These are phyloP conservation scores for Magallana nippona DNA, from an alignment of 2,888 invertebrate genomes.

Conservation along the genomic window DNA sequence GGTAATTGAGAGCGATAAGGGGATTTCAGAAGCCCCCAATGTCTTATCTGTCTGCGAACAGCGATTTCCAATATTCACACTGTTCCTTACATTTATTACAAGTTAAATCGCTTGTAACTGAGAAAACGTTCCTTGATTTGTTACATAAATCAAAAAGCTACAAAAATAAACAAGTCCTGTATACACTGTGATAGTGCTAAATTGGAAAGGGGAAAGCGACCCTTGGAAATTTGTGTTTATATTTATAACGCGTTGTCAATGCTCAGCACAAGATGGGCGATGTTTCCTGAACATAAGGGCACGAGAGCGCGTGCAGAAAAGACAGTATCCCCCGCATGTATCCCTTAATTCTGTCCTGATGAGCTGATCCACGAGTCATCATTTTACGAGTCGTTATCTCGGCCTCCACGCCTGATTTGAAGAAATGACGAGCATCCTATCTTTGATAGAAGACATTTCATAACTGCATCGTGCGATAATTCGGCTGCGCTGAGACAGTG, in stretches of 20 bases:
- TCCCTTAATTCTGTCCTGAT: conserved; percentile 39
- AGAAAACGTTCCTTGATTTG: conserved; percentile 25
- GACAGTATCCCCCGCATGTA: conserved; percentile 25
- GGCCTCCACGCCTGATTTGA: conserved; percentile 52
- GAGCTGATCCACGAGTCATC: conserved; percentile 37
- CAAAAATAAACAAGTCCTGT: conserved; percentile 20
- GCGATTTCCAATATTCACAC: conserved; percentile 11
- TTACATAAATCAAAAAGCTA: conserved; percentile 12
- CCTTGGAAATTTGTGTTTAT: background rate
- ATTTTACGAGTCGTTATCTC: conserved; percentile 46
- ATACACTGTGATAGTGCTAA: background rate
- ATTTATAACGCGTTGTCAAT: background rate
- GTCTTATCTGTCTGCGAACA: conserved; percentile 21
- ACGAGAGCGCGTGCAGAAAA: conserved; percentile 14
- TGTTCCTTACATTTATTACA: conserved; percentile 32
- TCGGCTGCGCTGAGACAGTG: conserved; percentile 41
- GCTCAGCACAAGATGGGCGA: background rate
- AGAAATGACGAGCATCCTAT: conserved; percentile 52
- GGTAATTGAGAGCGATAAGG: conserved; percentile 36
- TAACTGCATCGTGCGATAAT: conserved; percentile 47
- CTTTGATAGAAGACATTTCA: conserved; percentile 50
- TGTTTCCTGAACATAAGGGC: background rate
- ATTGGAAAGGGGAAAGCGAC: background rate
- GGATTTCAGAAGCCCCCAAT: background rate
- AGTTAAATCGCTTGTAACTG: conserved; percentile 33